Percentiles rank a stretch among this genome's conserved stretches.
These are phyloP conservation scores for Myiozetetes cayanensis DNA, from an alignment of 2,113 vertebrate species.

Conservation along the genomic window DNA sequence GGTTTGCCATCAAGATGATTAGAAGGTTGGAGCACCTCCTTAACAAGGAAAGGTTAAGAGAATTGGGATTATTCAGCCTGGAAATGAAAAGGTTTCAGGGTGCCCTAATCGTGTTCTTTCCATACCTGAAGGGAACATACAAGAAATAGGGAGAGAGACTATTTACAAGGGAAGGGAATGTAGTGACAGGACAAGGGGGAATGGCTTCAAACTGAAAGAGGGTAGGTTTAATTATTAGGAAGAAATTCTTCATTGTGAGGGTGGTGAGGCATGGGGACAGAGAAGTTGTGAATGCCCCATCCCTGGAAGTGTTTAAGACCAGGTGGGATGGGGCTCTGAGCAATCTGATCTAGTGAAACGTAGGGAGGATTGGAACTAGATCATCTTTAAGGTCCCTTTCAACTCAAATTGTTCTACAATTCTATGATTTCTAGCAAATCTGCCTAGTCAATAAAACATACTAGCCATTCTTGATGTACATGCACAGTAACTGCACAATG, in stretches of 20 bases:
- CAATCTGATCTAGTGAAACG: neutral
- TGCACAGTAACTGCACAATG: neutral
- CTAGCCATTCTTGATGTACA: neutral
- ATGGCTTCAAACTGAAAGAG: neutral
- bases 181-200: neutral
- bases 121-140: neutral
- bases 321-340: neutral
- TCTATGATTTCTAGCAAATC: neutral
- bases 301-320: neutral
- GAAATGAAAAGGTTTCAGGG: neutral
- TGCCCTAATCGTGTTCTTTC: neutral
- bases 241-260: neutral
- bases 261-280: neutral
- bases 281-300: accelerated
- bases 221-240: neutral
- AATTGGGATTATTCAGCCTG: neutral
- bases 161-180: neutral
- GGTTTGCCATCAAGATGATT: neutral
- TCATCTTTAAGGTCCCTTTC: neutral
- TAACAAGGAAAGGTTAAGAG: neutral
- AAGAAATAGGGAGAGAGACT: neutral
- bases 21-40: neutral
- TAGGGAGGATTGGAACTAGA: neutral
- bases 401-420: neutral
- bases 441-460: neutral